These are phyloP conservation scores for Drosophila tripunctata DNA, from an alignment of 2,888 invertebrate genomes.

Conservation along the genomic window DNA sequence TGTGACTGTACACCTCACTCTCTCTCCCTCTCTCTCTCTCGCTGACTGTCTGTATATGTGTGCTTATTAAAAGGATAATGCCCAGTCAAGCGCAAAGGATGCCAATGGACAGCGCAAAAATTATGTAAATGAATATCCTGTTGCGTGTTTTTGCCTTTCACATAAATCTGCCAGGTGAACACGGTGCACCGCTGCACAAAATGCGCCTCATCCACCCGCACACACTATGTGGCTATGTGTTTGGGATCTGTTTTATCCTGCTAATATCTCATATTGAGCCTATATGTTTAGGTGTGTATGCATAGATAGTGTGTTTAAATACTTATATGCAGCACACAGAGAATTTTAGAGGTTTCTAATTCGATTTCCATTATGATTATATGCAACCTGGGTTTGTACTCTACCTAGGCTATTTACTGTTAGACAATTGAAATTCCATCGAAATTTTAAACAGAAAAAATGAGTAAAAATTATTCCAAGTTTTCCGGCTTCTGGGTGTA, in stretches of 20 bases:
- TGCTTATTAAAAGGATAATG: conserved; percentile 76
- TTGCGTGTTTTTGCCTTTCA: conserved; percentile 44
- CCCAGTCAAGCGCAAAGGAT: conserved; percentile 77
- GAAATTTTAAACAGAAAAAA: no score
- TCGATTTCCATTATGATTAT: no score
- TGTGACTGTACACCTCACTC: conserved; percentile 3
- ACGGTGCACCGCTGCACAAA: conserved; percentile 1
- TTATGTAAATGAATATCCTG: conserved; percentile 78
- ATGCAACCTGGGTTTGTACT: no score
- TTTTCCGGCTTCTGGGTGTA: no score
- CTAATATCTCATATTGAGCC: neutral
- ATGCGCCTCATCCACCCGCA: neutral
- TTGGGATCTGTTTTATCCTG: no score
- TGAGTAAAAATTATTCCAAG: no score
- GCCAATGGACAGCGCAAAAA: conserved; percentile 66
- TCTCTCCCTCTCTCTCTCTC: neutral
- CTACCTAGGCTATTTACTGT: no score
- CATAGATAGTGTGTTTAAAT: no score
- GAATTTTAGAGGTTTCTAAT: no score
- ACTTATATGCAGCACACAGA: no score
- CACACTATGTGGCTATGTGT: neutral
- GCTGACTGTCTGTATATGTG: neutral
- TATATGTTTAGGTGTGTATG: no score
- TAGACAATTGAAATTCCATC: no score
- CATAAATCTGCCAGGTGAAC: conserved; percentile 46